phyloP scores from a whole-genome alignment of 1,140 invertebrate genomes.

The Philaenus spumarius region DNA sequence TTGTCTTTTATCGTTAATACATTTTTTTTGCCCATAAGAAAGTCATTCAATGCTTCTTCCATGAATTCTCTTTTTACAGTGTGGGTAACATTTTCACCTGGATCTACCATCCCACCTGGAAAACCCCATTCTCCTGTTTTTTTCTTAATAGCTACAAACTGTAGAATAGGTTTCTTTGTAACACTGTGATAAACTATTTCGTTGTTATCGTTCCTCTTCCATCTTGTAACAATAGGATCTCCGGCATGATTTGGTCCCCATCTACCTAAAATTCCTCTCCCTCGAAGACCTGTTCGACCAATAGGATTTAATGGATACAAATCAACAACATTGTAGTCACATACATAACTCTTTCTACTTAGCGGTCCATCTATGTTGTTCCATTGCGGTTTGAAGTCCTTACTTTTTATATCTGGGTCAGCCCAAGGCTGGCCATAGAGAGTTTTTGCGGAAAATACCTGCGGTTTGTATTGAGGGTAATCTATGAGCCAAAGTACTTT shows the following conservation, averaged over 20 bases:
- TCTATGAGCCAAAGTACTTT: constrained; percentile 5
- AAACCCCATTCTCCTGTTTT: constrained; percentile 86
- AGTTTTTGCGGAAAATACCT: neutral
- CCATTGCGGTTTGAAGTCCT: constrained; percentile 62
- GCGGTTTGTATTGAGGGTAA: constrained; percentile 3
- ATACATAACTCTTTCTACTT: constrained; percentile 66
- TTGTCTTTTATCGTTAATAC: constrained; percentile 43
- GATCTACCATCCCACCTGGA: constrained; percentile 93
- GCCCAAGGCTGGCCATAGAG: constrained; percentile 7
- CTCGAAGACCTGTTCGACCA: constrained; percentile 78
- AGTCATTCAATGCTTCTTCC: constrained; percentile 82
- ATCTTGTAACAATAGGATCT: constrained; percentile 82
- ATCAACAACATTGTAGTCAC: constrained; percentile 55
- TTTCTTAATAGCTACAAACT: constrained; percentile 87
- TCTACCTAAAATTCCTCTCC: constrained; percentile 72
- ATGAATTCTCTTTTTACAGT: constrained; percentile 88
- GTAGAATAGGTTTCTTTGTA: constrained; percentile 58
- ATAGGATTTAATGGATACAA: constrained; percentile 67
- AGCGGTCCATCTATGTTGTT: constrained; percentile 72
- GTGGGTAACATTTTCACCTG: constrained; percentile 70
- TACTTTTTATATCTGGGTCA: constrained; percentile 7
- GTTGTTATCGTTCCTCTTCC: constrained; percentile 55
- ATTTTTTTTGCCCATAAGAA: constrained; percentile 49
- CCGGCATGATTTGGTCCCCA: constrained; percentile 96
- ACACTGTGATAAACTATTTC: constrained; percentile 26